A percentile compares a stretch with the other conserved stretches of the same genome.
phyloP scores from a whole-genome alignment of 64 coral and sea anemone genomes.

The Orbicella faveolata region DNA sequence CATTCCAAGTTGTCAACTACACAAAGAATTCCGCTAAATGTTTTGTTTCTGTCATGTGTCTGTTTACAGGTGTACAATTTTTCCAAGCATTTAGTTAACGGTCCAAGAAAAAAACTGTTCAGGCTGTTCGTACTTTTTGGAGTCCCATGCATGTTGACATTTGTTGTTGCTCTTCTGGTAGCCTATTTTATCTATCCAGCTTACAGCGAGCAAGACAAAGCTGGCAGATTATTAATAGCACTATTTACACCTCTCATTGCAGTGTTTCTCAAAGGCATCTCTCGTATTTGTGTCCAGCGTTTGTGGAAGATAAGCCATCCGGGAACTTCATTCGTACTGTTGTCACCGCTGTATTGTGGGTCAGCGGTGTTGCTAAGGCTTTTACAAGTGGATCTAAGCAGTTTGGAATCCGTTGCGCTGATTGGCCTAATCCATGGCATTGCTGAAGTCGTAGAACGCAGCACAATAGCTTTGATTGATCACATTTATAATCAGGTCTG shows the following conservation, averaged over 20 bases:
- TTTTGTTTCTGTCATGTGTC: neutral
- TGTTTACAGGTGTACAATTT: neutral
- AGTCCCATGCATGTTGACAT: neutral
- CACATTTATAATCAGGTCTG: neutral
- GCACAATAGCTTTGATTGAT: conserved; percentile 4
- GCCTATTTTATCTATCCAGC: neutral
- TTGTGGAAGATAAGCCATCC: conserved; percentile 26
- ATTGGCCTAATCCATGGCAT: conserved; percentile 24
- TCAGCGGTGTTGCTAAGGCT: conserved; percentile 22
- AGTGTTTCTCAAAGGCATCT: neutral
- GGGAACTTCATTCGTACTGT: conserved; percentile 26
- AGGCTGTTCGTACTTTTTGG: neutral
- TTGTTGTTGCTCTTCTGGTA: neutral
- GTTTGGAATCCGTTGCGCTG: conserved; percentile 10
- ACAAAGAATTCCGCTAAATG: neutral
- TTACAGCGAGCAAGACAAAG: conserved; percentile 4
- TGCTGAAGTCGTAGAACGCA: conserved; percentile 12
- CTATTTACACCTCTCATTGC: neutral
- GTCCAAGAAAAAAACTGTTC: neutral
- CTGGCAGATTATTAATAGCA: neutral
- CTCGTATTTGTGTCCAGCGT: conserved; percentile 18
- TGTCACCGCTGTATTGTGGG: neutral
- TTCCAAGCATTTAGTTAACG: neutral
- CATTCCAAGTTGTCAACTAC: neutral
- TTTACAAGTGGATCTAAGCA: conserved; percentile 11